A percentile compares a stretch with the other conserved stretches of the same genome.
Evolutionary conservation across 2,888 invertebrate species (phyloP).

Genomic region (Drosophila mimetica): DNA sequence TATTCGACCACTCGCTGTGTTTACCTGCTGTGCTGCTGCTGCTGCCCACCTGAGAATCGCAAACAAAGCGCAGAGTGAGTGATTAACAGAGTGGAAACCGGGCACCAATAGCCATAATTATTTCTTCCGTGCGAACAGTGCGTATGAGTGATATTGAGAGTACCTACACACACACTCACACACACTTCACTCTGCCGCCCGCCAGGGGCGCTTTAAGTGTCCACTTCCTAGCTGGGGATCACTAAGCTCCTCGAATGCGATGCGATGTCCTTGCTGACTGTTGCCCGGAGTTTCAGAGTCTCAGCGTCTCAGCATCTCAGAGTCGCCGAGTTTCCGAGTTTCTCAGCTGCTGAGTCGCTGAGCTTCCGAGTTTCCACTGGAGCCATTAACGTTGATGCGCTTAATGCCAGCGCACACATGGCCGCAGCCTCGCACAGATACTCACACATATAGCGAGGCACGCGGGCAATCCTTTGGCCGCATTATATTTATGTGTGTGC

Average conservation of each 20-base stretch:
- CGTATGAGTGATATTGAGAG: constrained; percentile 14
- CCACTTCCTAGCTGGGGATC: constrained; percentile 38
- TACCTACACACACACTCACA: not conserved
- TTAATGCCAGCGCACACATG: constrained; percentile 31
- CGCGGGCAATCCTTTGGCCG: constrained; percentile 33
- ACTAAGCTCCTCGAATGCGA: constrained; percentile 40
- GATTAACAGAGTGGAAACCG: not conserved
- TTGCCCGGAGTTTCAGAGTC: constrained; percentile 24
- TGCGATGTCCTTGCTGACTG: constrained; percentile 26
- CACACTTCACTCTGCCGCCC: not conserved
- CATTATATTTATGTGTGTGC: constrained; percentile 35
- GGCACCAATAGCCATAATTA: not conserved
- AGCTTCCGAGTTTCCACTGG: constrained; percentile 4
- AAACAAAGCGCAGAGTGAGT: not conserved
- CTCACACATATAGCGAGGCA: not conserved
- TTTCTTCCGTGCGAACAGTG: not conserved
- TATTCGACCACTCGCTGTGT: not conserved
- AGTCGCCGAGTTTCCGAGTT: not conserved
- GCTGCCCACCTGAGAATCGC: not conserved
- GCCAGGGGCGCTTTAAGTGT: constrained; percentile 27
- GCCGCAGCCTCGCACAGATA: constrained; percentile 7
- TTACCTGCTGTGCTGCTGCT: not conserved
- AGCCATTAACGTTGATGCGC: constrained; percentile 47
- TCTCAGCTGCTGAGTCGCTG: not conserved
- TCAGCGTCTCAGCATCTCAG: not conserved